Evolutionary conservation across 2,113 vertebrate genomes (phyloP).

Genomic region (Brachypteracias leptosomus): DNA sequence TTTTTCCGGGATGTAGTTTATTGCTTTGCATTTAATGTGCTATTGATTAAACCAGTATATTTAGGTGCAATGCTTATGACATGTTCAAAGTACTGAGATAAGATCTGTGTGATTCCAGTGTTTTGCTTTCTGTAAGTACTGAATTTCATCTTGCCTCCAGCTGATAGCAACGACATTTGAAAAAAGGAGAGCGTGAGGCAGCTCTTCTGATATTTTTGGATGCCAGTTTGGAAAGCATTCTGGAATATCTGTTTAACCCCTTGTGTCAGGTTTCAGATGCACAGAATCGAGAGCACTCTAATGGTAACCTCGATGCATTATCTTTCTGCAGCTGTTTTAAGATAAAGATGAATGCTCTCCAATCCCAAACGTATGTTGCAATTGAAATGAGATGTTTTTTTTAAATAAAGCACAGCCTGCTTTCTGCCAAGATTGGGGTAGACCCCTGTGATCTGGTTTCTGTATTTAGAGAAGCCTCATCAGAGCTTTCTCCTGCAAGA

Average conservation of each 20-base stretch:
- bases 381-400: background rate
- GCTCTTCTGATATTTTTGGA: conserved; percentile 25
- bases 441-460: conserved; percentile 31
- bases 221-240: background rate
- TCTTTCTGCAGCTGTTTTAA: conserved; percentile 37
- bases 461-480: conserved; percentile 48
- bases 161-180: background rate
- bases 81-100: background rate
- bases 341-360: background rate
- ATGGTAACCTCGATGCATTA: background rate
- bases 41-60: background rate
- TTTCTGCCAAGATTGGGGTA: conserved; percentile 53
- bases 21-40: background rate
- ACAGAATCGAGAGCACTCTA: background rate
- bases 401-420: background rate
- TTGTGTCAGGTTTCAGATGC: background rate
- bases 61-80: background rate
- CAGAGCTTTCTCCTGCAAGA: conserved; percentile 21
- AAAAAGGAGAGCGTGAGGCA: background rate
- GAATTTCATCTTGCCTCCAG: background rate
- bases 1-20: background rate
- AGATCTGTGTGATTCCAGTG: background rate
- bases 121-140: background rate
- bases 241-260: conserved; percentile 10
- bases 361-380: background rate